A percentile compares a stretch with the other conserved stretches of the same genome.
Evolutionary conservation across 2,113 vertebrate genomes (phyloP).

Genomic region (Atractosteus spatula): DNA sequence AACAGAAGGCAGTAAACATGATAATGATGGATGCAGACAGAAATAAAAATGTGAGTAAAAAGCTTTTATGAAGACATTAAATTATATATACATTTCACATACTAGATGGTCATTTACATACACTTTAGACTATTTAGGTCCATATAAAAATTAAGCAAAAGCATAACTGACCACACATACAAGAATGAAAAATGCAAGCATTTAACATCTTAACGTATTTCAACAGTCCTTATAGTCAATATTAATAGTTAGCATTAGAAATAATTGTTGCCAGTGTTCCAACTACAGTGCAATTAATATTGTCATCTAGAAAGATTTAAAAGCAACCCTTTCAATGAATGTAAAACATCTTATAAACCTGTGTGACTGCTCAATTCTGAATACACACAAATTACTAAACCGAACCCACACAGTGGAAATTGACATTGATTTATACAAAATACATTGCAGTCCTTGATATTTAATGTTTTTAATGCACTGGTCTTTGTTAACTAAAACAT

Average conservation of each 20-base stretch:
- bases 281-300: slow-evolving; percentile 47
- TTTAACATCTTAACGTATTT: slow-evolving; percentile 19
- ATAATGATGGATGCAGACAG: slow-evolving; percentile 10
- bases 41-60: slow-evolving; percentile 18
- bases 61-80: slow-evolving; percentile 30
- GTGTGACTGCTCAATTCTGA: slow-evolving; percentile 27
- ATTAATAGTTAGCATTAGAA: slow-evolving; percentile 27
- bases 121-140: slow-evolving; percentile 31
- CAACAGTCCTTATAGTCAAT: slow-evolving; percentile 36
- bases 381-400: slow-evolving; percentile 34
- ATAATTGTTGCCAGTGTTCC: slow-evolving; percentile 39
- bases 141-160: slow-evolving; percentile 36
- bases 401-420: slow-evolving; percentile 43
- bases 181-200: slow-evolving; percentile 21
- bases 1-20: slow-evolving; percentile 1
- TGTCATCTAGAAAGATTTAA: slow-evolving; percentile 29
- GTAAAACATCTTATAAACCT: slow-evolving; percentile 37
- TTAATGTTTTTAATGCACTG: slow-evolving; percentile 33
- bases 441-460: slow-evolving; percentile 42
- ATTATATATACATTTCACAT: slow-evolving; percentile 25
- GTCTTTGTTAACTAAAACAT: slow-evolving; percentile 19
- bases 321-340: slow-evolving; percentile 29
- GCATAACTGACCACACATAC: slow-evolving; percentile 24
- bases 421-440: slow-evolving; percentile 40
- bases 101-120: slow-evolving; percentile 27